Conservation (phyloP, 2,113 vertebrate genomes). For the Panthera tigris region DNA sequence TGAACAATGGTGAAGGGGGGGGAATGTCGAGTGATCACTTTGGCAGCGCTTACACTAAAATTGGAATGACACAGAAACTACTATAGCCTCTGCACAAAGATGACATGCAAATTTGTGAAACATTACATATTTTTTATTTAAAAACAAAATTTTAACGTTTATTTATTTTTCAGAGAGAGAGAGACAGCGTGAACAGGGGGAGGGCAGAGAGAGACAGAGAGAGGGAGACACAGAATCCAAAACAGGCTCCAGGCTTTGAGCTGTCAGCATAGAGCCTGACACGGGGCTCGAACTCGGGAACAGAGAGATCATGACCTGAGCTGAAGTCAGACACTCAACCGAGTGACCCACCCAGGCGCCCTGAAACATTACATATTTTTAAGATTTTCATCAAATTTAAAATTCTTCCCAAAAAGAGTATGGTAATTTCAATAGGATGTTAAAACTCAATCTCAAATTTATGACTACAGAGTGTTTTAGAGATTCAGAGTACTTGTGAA, state of each 20-base stretch:
- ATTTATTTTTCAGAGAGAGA: too few relatives aligned
- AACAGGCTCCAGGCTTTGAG: too few relatives aligned
- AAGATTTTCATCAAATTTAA: not conserved
- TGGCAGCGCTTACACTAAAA: not conserved
- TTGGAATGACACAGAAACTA: not conserved
- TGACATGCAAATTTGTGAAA: not conserved
- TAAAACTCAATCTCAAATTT: slow-evolving; percentile 23
- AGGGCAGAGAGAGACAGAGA: too few relatives aligned
- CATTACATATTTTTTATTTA: not conserved
- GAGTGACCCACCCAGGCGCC: too few relatives aligned
- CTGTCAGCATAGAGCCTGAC: too few relatives aligned
- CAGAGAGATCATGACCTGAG: not conserved
- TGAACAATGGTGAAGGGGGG: not conserved
- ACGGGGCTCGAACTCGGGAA: too few relatives aligned
- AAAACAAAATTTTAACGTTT: too few relatives aligned
- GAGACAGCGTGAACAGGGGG: too few relatives aligned
- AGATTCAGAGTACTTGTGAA: not conserved
- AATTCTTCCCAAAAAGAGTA: not conserved
- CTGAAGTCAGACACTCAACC: too few relatives aligned
- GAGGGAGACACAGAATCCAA: too few relatives aligned
- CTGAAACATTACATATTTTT: not conserved
- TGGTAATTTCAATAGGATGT: not conserved
- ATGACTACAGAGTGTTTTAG: not conserved
- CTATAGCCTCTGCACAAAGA: not conserved
- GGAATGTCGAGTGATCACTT: not conserved